Evolutionary conservation across 2,888 invertebrate genomes (phyloP), one percentile per base, ranked within the genome.

Genomic region (Nephrotoma flavescens): DNA sequence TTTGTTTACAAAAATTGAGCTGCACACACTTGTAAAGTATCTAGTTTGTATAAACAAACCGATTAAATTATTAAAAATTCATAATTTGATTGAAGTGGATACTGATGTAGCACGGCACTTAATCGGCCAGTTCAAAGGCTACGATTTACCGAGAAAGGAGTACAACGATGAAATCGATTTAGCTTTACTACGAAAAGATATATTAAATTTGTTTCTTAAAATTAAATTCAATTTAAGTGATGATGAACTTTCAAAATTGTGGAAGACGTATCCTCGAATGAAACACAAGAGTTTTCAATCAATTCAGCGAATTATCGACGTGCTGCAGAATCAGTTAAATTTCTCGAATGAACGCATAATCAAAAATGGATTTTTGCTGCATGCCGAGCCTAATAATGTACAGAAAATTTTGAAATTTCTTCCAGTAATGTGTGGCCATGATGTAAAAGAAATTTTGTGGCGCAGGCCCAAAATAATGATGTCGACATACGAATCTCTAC

Each of bases 381-480:
- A 93, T 86, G 91, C 92, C 0, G 93, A 94, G 89, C 94, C 95
- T 0, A 90, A 93, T 1, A 94, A 95, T 88, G 92, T 94, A 0
- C 91, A 91, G 87, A 91, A 92, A 12, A 93, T 95, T 57, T 89
- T 95, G 2, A 90, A 91, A 6, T 92, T 93, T 89, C 93, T 95
- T 83, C 90, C 91, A 1, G 91, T 90, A 0, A 90, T 95, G 47
- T 93, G 92, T 86, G 94, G 93, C 0, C 89, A 93, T 1, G 92
- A 94, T 88, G 92, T 95, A 85, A 91, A 91, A 87, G 92, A 93
- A 12, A 93, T 93, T 45, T 92, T 95, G 47, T 91, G 90, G 89
- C 90, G 90, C 31, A 93, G 93, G 89, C 96, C 96, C 11, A 94
- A 94, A 88, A 92, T 96, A 88, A 90, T 95, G 86, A 94, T 93